These are phyloP conservation scores for Lissocephala sabroskyi DNA, from an alignment of 2,888 invertebrate species.

Conservation along the genomic window DNA sequence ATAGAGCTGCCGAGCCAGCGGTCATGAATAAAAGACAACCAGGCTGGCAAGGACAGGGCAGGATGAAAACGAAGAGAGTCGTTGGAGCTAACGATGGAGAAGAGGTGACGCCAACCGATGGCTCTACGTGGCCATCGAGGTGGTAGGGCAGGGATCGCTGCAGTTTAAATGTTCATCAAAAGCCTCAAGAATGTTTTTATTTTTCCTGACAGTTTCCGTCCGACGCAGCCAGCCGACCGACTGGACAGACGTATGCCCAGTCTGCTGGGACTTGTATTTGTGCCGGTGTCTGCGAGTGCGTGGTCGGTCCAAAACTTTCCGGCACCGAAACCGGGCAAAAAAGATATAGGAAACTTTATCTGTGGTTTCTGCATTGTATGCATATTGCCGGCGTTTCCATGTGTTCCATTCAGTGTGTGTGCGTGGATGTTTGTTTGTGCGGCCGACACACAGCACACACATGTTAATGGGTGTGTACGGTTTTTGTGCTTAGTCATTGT, in stretches of 20 bases:
- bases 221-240: too few species aligned
- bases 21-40: background rate
- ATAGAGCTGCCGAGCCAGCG: background rate
- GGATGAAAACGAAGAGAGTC: background rate
- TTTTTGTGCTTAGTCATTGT: constrained; percentile 42
- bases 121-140: background rate
- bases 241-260: too few species aligned
- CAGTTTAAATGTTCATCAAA: constrained; percentile 35
- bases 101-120: background rate
- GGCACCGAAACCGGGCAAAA: too few species aligned
- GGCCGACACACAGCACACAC: background rate
- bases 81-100: background rate
- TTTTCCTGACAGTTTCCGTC: constrained; percentile 20
- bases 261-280: too few species aligned
- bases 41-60: too few species aligned
- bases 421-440: background rate
- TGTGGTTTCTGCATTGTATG: constrained; percentile 47
- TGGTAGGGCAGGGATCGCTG: constrained; percentile 1
- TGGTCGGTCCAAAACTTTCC: too few species aligned
- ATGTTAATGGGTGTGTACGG: background rate
- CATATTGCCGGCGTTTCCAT: constrained; percentile 47
- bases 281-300: too few species aligned
- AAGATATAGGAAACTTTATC: constrained; percentile 38
- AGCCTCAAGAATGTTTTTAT: constrained; percentile 37
- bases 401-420: constrained; percentile 3